Evolutionary conservation across 2,888 invertebrate species (phyloP), one percentile per base, ranked within the genome.

Genomic region (Apeira syringaria): DNA sequence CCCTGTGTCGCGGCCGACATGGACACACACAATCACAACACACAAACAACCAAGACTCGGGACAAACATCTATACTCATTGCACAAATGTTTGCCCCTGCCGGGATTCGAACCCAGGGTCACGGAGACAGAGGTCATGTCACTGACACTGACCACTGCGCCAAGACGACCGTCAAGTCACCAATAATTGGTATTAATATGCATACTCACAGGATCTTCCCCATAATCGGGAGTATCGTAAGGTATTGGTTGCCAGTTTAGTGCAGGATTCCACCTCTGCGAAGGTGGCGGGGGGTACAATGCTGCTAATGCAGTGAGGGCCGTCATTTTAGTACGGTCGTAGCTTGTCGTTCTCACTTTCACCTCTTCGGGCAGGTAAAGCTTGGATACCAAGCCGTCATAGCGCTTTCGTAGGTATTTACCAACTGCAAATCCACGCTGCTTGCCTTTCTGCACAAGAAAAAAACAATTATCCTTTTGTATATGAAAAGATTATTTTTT

Each of bases 311-410:
- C 93, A 13, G 94, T 79, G 46, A 94, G 84, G 0, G 93, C 94
- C 2, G 94, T 94, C 92, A 94, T 94, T 76, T 95, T 92, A 0
- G 96, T 95, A 31, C 95, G 88, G 36, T 94, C 93, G 64, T 90
- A 93, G 66, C 94, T 92, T 0, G 95, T 94, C 20, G 94, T 94
- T 12, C 91, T 80, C 29, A 91, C 79, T 6, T 61, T 54, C 4
- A 91, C 73, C 67, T 93, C 86, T 22, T 86, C 81, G 6, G 87
- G 77, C 0, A 80, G 60, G 59, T 92, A 92, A 7, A 87, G 51
- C 1, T 59, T 60, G 0, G 86, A 91, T 22, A 92, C 64, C 15
- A 91, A 77, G 0, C 69, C 59, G n/a, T 77, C 70, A 56, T 92
- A 92, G 6, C 71, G 74, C 4, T 69, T 50, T 36, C 91, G 80